Evolutionary conservation across 2,888 invertebrate genomes (phyloP).

Genomic region (Drosophila nr. fundita): DNA sequence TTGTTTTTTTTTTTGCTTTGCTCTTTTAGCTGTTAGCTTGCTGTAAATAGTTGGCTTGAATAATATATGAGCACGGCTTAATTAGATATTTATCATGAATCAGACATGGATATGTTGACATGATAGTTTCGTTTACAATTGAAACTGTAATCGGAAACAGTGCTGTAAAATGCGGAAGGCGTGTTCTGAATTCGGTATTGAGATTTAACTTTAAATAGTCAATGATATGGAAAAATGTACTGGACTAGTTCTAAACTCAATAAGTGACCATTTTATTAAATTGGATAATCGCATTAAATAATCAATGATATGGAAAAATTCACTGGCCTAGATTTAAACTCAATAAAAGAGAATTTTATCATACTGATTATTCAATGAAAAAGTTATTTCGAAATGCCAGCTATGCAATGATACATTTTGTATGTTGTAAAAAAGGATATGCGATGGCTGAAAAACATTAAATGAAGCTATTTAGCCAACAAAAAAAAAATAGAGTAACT

Average conservation of each 20-base stretch:
- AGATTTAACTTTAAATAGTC: neutral
- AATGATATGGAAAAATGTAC: neutral
- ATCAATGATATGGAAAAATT: neutral
- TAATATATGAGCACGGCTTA: slow-evolving; percentile 10
- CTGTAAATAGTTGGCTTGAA: slow-evolving; percentile 20
- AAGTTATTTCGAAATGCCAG: neutral
- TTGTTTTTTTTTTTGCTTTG: neutral
- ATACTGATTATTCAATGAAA: neutral
- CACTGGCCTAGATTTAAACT: neutral
- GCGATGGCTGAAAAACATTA: neutral
- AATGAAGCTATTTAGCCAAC: neutral
- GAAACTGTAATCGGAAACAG: slow-evolving; percentile 1
- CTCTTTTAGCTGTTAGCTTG: slow-evolving; percentile 48
- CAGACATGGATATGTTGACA: slow-evolving; percentile 9
- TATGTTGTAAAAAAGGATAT: neutral
- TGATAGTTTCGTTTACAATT: slow-evolving; percentile 14
- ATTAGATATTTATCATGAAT: slow-evolving; percentile 28
- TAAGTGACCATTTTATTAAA: neutral
- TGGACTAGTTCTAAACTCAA: neutral
- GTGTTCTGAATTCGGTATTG: neutral
- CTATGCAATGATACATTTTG: neutral
- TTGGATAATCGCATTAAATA: neutral
- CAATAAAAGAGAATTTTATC: neutral
- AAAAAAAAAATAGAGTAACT: neutral
- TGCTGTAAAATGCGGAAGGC: neutral